Percentiles rank a stretch among this genome's conserved stretches.
phyloP scores from a whole-genome alignment of 2,113 vertebrate species.

The Paratilapia polleni region DNA sequence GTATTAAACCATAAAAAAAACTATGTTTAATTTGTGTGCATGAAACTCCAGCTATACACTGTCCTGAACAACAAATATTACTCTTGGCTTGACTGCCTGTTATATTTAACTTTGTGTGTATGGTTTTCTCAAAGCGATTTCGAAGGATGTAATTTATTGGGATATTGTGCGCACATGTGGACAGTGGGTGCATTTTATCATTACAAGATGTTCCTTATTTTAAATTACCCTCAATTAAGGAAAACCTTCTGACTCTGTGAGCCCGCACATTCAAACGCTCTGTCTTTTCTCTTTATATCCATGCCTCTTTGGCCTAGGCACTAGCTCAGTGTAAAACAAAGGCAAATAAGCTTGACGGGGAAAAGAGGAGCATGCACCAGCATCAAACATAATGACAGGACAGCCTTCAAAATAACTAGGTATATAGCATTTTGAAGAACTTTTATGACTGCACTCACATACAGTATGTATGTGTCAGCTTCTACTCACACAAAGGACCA shows the following conservation, averaged over 20 bases:
- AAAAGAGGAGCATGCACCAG: slow-evolving; percentile 21
- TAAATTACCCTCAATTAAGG: slow-evolving; percentile 2
- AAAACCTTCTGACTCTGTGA: slow-evolving; percentile 8
- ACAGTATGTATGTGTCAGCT: slow-evolving; percentile 58
- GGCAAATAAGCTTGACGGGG: slow-evolving; percentile 52
- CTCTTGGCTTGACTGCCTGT: slow-evolving; percentile 20
- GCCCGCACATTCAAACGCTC: neutral
- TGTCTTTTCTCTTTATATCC: neutral
- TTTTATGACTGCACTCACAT: slow-evolving; percentile 56
- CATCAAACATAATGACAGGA: slow-evolving; percentile 72
- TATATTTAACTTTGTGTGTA: slow-evolving; percentile 47
- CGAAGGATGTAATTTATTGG: slow-evolving; percentile 50
- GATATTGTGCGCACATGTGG: slow-evolving; percentile 27
- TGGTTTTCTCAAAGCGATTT: slow-evolving; percentile 48
- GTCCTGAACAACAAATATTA: slow-evolving; percentile 23
- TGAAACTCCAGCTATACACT: slow-evolving; percentile 1
- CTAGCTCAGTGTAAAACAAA: slow-evolving; percentile 70
- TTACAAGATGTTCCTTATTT: slow-evolving; percentile 29
- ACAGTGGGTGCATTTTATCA: slow-evolving; percentile 17
- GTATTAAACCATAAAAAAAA: neutral
- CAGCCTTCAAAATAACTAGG: slow-evolving; percentile 63
- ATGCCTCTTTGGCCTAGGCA: slow-evolving; percentile 16
- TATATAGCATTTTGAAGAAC: slow-evolving; percentile 61
- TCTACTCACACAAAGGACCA: slow-evolving; percentile 48
- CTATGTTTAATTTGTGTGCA: neutral